A percentile compares a stretch with the other conserved stretches of the same genome.
Conservation (phyloP, 2,113 vertebrate species). For the Oryzias woworae region DNA sequence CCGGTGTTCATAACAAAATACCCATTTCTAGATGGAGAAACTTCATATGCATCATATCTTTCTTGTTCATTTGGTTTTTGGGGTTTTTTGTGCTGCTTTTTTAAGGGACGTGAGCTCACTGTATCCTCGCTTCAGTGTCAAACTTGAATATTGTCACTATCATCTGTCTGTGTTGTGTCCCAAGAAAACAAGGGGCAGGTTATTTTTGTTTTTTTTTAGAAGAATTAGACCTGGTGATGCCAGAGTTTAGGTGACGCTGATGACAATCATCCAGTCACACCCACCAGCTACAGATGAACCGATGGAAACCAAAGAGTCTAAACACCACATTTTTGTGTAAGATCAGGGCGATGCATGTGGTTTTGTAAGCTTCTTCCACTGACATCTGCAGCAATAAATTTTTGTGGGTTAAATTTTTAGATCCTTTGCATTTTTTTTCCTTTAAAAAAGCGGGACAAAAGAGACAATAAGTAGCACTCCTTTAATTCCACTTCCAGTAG, state of each 20-base stretch:
- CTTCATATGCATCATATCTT: conserved; percentile 79
- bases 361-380: conserved; percentile 79
- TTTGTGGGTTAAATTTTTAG: conserved; percentile 85
- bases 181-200: conserved; percentile 23
- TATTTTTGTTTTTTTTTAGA: not conserved
- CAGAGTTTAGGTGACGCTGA: conserved; percentile 39
- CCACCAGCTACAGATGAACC: conserved; percentile 25
- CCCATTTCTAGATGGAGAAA: conserved; percentile 78
- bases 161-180: conserved; percentile 45
- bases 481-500: conserved; percentile 51
- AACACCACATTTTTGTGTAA: conserved; percentile 47
- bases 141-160: conserved; percentile 77
- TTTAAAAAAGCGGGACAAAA: conserved; percentile 2
- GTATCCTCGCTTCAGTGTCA: conserved; percentile 77
- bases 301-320: conserved; percentile 55
- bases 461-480: conserved; percentile 3
- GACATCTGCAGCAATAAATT: conserved; percentile 87
- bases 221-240: conserved; percentile 11
- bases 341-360: conserved; percentile 59
- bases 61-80: conserved; percentile 60
- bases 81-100: conserved; percentile 71
- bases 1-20: conserved; percentile 80
- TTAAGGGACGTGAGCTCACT: conserved; percentile 75
- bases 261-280: conserved; percentile 58
- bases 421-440: not conserved